Evolutionary conservation across 2,113 vertebrate genomes (phyloP).

Genomic region (Chrysemys picta): DNA sequence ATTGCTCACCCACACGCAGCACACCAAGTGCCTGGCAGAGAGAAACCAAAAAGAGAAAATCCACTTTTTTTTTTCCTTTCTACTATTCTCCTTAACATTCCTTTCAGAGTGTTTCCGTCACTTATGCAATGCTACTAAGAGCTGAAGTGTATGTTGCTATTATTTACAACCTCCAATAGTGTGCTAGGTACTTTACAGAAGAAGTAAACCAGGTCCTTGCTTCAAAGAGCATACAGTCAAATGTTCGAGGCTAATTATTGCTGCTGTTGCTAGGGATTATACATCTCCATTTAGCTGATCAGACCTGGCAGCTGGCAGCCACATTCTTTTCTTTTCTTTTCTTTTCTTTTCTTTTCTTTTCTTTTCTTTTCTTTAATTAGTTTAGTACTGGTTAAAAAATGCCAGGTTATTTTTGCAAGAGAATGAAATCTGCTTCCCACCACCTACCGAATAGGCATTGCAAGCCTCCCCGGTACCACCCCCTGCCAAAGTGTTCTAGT

Average conservation of each 20-base stretch:
- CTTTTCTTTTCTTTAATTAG: not conserved
- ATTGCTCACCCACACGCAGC: not conserved
- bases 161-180: constrained; percentile 36
- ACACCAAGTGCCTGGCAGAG: rapidly evolving
- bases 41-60: not conserved
- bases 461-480: constrained; percentile 40
- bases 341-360: constrained; percentile 24
- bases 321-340: constrained; percentile 10
- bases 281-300: constrained; percentile 32
- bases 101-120: not conserved
- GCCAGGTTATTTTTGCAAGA: constrained; percentile 9
- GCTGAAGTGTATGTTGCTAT: not conserved
- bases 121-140: not conserved
- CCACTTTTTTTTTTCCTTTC: not conserved
- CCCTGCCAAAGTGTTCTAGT: constrained; percentile 59
- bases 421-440: constrained; percentile 46
- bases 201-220: not conserved
- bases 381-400: constrained; percentile 14
- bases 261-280: not conserved
- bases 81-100: not conserved
- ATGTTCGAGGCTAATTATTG: not conserved
- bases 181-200: not conserved
- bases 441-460: constrained; percentile 36
- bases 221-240: not conserved
- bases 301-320: constrained; percentile 54